Base-by-base conservation (phyloP, 1,140 invertebrate genomes). In the Heliconius congener region DNA sequence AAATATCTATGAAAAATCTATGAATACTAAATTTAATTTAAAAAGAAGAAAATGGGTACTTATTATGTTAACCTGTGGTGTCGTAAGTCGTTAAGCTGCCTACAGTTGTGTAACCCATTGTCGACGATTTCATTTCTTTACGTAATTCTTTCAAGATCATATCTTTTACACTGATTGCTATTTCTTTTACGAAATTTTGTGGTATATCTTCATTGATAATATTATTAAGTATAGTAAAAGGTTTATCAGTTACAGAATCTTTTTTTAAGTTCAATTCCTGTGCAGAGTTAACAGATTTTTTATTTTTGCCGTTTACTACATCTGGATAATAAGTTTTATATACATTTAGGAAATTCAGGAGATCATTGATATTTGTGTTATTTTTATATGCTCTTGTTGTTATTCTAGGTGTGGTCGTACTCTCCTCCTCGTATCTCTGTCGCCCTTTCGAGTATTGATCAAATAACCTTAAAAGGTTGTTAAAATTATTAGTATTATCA, bases 121-220 rank as follows among this genome's bases (percentile, higher is more conserved):
- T 74, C 71, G 71, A 73, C 46, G 74, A 71, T 46, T 77, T 74
- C 11, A 84, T 80, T 80, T 87, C 81, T 30, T 83, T 86, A 50
- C 81, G 82, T 72, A 94, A 82, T 80, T 93, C 92, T 75, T 85
- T 86, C 52, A 93, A 77, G 30, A 93, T 84, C 27, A 87, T 81
- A 16, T 83, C 83, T 78, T 92, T 94, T 8, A 94, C 86, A 74
- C 81, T 89, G 71, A 90, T 85, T 70, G 91, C 89, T 34, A 93
- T 91, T 76, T 90, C 84, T 83, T 88, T 86, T 27, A 92, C 85
- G 4, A 90, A 23, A 42, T 89, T 82, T 2, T 85, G 76, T 71
- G 89, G 57, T 37, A 90, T 30, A 34, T 71, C 74, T 30, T 66
- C 11, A 16, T 66, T 30, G 3, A 13, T 6, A 30, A 30, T 30